Evolutionary conservation across 2,888 invertebrate genomes (phyloP), one percentile per base, ranked within the genome.

Genomic region (Drosophila glabriapex): DNA sequence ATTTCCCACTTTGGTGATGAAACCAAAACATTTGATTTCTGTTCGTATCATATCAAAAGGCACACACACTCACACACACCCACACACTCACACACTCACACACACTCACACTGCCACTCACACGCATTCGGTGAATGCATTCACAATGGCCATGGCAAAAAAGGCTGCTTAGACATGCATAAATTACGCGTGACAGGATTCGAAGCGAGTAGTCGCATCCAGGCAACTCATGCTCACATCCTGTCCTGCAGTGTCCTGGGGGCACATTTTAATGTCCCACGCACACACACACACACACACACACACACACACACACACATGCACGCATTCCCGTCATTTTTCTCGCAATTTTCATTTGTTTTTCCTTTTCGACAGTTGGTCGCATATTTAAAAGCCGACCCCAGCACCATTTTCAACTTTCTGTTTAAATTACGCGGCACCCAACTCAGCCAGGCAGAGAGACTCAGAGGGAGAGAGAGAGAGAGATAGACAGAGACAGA

Each of bases 91-190:
- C 69, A 66, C 52, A 43, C 37, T 56, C 37, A 50, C 50, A 16
- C 49, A 12, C 49, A 59, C 31, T 54, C 43, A 54, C 52, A 43
- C 22, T 12, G 43, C 22, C 25, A 55, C 12, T 12, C 58, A 28
- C 50, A 56, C 33, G 59, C 52, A 62, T 39, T 5, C 22, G 39
- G 4, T 28, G 55, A 46, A 35, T 49, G 49, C 58, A 65, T 39
- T 49, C 55, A 65, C 52, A 66, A 56, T 68, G 59, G 25, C 52
- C 63, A 56, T 68, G 59, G 25, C 65, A 68, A 77, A 46, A 78
- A 78, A 78, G 79, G 64, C 73, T 75, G 86, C 77, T 86, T 86
- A 80, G 85, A 82, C 74, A 76, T 85, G 89, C 83, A 85, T 83
- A 85, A 85, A 88, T 88, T 88, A 78, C 52, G 68, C 73, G 73